phyloP scores from a whole-genome alignment of 2,888 invertebrate genomes.

The Hirtodrosophila histrioides region DNA sequence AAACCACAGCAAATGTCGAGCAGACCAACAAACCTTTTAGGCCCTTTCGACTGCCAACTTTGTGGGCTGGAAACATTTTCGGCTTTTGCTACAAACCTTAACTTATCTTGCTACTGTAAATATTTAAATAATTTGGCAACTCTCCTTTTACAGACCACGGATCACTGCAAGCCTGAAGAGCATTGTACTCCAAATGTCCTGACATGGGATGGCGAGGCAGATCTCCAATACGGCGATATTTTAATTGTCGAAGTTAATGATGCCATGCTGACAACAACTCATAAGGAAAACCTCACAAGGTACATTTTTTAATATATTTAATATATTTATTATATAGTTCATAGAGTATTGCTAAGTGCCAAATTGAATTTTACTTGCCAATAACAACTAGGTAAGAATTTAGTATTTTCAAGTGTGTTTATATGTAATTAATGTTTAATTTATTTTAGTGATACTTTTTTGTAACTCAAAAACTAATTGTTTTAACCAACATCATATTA shows the following conservation, averaged over 20 bases:
- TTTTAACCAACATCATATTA: no score
- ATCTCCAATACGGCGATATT: conserved; percentile 90
- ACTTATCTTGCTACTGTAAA: conserved; percentile 30
- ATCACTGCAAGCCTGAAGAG: conserved; percentile 82
- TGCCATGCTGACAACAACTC: conserved; percentile 85
- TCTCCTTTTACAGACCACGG: conserved; percentile 78
- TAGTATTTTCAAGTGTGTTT: no score
- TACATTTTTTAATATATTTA: conserved; percentile 30
- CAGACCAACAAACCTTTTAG: conserved; percentile 57
- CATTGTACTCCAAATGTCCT: conserved; percentile 87
- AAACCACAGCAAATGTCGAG: conserved; percentile 27
- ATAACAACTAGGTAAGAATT: no score
- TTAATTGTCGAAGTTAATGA: conserved; percentile 89
- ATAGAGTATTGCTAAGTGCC: no score
- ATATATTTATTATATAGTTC: no score
- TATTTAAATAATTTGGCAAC: conserved; percentile 43
- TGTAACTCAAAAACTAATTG: no score
- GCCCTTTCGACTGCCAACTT: conserved; percentile 50
- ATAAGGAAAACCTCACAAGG: conserved; percentile 73
- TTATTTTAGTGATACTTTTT: no score
- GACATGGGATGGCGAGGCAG: conserved; percentile 88
- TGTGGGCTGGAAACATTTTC: conserved; percentile 39
- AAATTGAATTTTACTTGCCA: no score
- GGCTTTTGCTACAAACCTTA: conserved; percentile 28
- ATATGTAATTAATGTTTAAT: no score